Percentiles rank a stretch among this genome's conserved stretches.
These are phyloP conservation scores for Stegostoma tigrinum DNA, from an alignment of 2,113 vertebrate species.

Conservation along the genomic window DNA sequence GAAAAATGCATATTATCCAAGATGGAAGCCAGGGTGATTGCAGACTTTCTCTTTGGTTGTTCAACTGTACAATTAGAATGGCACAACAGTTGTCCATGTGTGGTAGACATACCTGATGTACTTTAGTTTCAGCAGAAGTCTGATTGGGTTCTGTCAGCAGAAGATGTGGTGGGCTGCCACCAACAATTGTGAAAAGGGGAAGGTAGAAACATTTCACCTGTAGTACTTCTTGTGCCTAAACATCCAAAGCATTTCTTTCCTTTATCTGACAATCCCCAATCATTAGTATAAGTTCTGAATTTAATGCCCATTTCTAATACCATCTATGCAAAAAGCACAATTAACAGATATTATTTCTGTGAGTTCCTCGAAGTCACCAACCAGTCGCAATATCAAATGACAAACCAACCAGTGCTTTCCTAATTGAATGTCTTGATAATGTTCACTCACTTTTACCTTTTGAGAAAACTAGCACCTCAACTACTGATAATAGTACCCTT, in stretches of 20 bases:
- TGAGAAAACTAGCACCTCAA: neutral
- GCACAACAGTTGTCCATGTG: neutral
- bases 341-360: neutral
- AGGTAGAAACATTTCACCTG: neutral
- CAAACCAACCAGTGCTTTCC: neutral
- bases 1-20: neutral
- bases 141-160: neutral
- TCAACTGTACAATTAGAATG: neutral
- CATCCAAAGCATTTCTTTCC: neutral
- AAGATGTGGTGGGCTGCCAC: neutral
- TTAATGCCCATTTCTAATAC: neutral
- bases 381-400: neutral
- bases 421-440: neutral
- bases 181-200: neutral
- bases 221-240: neutral
- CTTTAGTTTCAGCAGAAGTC: neutral
- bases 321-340: neutral
- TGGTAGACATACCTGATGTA: neutral
- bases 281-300: neutral
- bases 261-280: neutral
- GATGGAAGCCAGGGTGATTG: neutral
- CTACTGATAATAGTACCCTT: neutral
- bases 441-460: neutral
- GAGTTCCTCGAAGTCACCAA: neutral
- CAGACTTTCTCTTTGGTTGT: neutral